A percentile compares a stretch with the other conserved stretches of the same genome.
These are phyloP conservation scores for Arrhamphus sclerolepis DNA, from an alignment of 2,797 vertebrate species.

Conservation along the genomic window DNA sequence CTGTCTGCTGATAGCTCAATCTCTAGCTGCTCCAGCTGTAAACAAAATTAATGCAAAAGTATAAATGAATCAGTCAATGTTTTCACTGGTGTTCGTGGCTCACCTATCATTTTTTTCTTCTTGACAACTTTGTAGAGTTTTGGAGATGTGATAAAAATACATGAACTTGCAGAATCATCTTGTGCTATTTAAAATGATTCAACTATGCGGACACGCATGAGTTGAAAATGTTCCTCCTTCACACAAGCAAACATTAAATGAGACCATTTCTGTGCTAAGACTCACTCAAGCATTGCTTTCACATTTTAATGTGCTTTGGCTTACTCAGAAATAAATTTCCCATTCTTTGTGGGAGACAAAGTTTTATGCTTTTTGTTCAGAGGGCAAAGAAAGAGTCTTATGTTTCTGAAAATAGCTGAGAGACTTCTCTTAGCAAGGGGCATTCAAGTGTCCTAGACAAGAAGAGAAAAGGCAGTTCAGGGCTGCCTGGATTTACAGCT, in stretches of 20 bases:
- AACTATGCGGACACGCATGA: constrained; percentile 16
- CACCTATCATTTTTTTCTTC: neutral
- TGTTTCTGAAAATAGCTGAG: constrained; percentile 69
- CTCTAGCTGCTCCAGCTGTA: constrained; percentile 89
- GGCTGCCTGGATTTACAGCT: constrained; percentile 68
- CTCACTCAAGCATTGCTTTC: constrained; percentile 36
- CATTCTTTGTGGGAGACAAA: constrained; percentile 53
- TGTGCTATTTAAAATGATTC: neutral
- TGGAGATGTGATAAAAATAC: neutral
- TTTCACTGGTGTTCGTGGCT: neutral
- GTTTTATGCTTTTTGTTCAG: constrained; percentile 63
- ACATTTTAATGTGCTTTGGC: constrained; percentile 50
- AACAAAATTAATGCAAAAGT: constrained; percentile 11
- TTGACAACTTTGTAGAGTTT: neutral
- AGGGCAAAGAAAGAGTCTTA: constrained; percentile 52
- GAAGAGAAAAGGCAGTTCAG: constrained; percentile 48
- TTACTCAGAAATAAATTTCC: constrained; percentile 42
- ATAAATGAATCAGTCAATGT: neutral
- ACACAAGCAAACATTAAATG: constrained; percentile 16
- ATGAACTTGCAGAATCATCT: neutral
- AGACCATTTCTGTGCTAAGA: constrained; percentile 9
- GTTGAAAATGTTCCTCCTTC: neutral
- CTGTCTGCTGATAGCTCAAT: constrained; percentile 86
- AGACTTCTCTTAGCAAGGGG: constrained; percentile 54
- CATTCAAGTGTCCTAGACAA: constrained; percentile 50